Base-by-base conservation (phyloP, 2,797 vertebrate species). In the Tympanoctomys barrerae region DNA sequence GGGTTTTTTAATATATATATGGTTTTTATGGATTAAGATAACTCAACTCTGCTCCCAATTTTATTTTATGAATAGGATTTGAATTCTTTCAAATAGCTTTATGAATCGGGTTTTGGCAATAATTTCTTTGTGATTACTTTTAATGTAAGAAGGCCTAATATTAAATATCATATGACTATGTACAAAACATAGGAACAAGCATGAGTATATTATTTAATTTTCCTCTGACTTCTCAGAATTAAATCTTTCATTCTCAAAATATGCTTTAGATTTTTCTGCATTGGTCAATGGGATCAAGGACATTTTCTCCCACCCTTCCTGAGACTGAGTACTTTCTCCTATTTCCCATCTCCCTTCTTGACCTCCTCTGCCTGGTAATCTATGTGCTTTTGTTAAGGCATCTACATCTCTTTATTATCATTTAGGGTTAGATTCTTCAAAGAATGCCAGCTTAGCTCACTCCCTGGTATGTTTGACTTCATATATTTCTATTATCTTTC, bases 171-270 rank as follows among this genome's bases (percentile, higher is more conserved):
- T 18, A 84, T 19, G 54, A 82, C 5, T 85, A 73, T 68, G 46
- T 94, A 80, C 4, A 75, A 91, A 78, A 36, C 66, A 61, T 42
- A 88, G 21, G n/a, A 91, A 54, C 59, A 82, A 26, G 79, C 13
- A 57, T 62, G 6, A 89, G 12, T 31, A 54, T 7, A 54, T 42
- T 87, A n/a, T 61, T 79, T 75, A 19, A 83, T 24, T 31, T 79
- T 42, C 19, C 4, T 96, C 90, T 94, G 31, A 86, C 26, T 66
- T 96, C 16, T 68, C 26, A 85, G 70, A 75, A 86, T 75, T 66
- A 68, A 88, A 91, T 36, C 73, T 33, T 78, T 68, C 9, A 0
- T 36, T 31, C 11, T 89, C 85, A 54, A 66, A 90, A 5, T 62
- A 62, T 3, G 24, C 39, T 42, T 64, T 66, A 46, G 49, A 86